These are phyloP conservation scores for Allobates femoralis DNA, from an alignment of 2,797 vertebrate genomes.

Conservation along the genomic window DNA sequence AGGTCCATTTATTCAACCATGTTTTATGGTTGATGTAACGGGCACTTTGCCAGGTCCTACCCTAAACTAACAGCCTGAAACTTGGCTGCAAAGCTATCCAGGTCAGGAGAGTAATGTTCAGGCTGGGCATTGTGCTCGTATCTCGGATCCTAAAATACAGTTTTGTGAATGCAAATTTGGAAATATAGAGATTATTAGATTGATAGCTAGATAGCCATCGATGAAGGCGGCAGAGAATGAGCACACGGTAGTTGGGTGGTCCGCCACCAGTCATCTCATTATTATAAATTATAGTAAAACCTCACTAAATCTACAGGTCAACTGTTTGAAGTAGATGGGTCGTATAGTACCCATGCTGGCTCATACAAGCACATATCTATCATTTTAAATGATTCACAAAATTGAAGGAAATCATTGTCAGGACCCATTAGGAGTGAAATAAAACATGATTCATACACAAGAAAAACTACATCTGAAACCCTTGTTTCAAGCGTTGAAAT, in stretches of 20 bases:
- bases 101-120: too few species aligned
- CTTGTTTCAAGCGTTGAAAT: background rate
- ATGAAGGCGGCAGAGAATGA: background rate
- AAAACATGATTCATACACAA: slow-evolving; percentile 32
- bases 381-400: slow-evolving; percentile 48
- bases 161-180: background rate
- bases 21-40: too few species aligned
- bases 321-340: background rate
- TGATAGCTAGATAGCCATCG: background rate
- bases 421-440: slow-evolving; percentile 24
- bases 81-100: too few species aligned
- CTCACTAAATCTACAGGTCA: background rate
- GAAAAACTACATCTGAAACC: background rate
- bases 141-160: too few species aligned
- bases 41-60: too few species aligned
- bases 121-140: too few species aligned
- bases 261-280: slow-evolving; percentile 18
- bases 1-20: too few species aligned
- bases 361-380: slow-evolving; percentile 36
- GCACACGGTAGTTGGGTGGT: background rate
- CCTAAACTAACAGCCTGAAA: too few species aligned
- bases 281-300: slow-evolving; percentile 4
- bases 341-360: background rate
- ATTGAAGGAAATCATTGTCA: slow-evolving; percentile 51
- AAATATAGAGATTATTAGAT: background rate